Conservation (phyloP, 53 echinoderm and acorn worm species). For the Paracentrotus lividus region DNA sequence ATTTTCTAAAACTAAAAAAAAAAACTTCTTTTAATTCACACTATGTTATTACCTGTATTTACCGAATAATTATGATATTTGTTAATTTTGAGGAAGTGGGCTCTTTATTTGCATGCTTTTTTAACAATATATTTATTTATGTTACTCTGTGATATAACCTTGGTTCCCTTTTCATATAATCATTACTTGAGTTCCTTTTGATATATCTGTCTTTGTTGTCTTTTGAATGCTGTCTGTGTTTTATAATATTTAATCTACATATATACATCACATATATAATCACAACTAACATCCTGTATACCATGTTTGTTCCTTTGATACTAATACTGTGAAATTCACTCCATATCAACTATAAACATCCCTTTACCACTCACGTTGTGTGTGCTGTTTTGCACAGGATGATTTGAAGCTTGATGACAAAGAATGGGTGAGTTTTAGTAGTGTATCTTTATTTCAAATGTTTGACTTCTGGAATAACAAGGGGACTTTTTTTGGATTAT, state of each 20-base stretch:
- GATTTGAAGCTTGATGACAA: slow-evolving; percentile 28
- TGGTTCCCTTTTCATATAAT: not conserved
- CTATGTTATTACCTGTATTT: not conserved
- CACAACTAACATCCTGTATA: slow-evolving; percentile 8
- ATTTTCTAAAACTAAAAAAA: not conserved
- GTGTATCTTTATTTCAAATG: not conserved
- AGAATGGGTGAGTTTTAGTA: slow-evolving; percentile 59
- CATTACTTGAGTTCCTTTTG: not conserved
- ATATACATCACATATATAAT: too few relatives aligned
- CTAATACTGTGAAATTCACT: not conserved
- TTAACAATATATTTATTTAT: not conserved
- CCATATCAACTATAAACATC: slow-evolving; percentile 12
- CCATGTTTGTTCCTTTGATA: not conserved
- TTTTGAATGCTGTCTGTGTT: not conserved
- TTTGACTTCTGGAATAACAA: not conserved
- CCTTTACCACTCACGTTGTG: not conserved
- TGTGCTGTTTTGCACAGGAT: slow-evolving; percentile 68
- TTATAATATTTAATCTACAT: too few relatives aligned
- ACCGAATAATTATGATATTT: not conserved
- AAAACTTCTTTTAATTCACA: not conserved
- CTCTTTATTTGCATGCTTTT: not conserved
- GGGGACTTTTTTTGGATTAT: not conserved
- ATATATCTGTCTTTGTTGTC: not conserved
- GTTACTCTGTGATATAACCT: not conserved
- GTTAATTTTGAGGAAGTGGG: not conserved